A percentile compares a stretch with the other conserved stretches of the same genome.
Conservation (phyloP, 2,888 invertebrate genomes). For the Eupsilia transversa region DNA sequence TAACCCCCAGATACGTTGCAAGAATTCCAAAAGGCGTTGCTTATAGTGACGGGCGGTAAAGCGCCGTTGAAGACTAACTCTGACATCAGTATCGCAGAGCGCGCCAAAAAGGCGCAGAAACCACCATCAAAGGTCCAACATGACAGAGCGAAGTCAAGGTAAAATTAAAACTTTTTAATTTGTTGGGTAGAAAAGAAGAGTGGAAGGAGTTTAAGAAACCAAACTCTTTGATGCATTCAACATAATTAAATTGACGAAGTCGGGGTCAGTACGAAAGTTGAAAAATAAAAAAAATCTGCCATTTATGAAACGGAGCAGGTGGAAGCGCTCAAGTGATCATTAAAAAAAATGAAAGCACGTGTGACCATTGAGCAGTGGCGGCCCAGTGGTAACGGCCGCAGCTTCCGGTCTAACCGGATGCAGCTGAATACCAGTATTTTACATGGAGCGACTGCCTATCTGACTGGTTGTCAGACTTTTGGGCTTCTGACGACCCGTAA, state of each 20-base stretch:
- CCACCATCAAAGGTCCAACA: conserved; percentile 82
- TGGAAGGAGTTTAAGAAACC: not conserved
- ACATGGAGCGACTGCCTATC: no score
- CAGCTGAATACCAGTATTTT: no score
- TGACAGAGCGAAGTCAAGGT: conserved; percentile 91
- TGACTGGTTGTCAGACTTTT: no score
- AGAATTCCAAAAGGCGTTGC: conserved; percentile 85
- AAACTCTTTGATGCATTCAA: not conserved
- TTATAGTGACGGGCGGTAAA: conserved; percentile 76
- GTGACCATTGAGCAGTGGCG: no score
- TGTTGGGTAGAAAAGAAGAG: not conserved
- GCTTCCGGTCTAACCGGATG: no score
- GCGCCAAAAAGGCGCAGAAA: conserved; percentile 79
- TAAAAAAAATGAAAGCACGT: not conserved
- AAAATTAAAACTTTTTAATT: not conserved
- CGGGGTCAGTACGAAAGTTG: not conserved
- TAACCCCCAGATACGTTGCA: conserved; percentile 89
- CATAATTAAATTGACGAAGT: not conserved
- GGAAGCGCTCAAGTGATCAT: not conserved
- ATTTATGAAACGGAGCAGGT: not conserved
- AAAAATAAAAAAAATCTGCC: not conserved
- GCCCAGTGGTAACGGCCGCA: no score
- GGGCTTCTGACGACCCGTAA: no score
- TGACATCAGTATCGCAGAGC: conserved; percentile 75
- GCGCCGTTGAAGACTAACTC: conserved; percentile 73